These are phyloP conservation scores for Calvadosia cruxmelitensis DNA, from an alignment of 30 jellyfish, hydroid and myxozoan species.

Conservation along the genomic window DNA sequence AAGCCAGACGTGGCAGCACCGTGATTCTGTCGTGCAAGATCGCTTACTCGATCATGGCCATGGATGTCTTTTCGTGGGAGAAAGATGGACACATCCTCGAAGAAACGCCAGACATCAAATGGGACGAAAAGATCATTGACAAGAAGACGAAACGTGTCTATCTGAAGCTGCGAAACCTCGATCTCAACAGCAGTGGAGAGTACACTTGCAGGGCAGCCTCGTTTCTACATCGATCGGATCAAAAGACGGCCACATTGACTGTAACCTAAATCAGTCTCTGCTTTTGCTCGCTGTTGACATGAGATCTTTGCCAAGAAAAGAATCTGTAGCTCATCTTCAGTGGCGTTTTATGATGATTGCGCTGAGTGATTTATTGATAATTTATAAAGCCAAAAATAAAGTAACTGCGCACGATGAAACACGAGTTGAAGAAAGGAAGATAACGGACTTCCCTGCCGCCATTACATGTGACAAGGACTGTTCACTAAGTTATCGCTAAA, in stretches of 20 bases:
- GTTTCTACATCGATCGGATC: not conserved
- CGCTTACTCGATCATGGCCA: constrained; percentile 2
- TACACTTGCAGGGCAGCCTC: not conserved
- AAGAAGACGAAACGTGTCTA: not conserved
- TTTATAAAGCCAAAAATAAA: too few relatives aligned
- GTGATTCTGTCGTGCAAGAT: constrained; percentile 17
- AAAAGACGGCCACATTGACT: not conserved
- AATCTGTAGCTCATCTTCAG: too few relatives aligned
- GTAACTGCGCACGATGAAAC: too few relatives aligned
- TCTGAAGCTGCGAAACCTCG: not conserved
- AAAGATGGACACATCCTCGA: constrained; percentile 24
- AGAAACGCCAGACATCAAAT: constrained; percentile 10
- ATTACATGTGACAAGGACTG: too few relatives aligned
- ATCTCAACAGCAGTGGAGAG: not conserved
- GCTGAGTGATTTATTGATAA: too few relatives aligned
- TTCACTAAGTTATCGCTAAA: too few relatives aligned
- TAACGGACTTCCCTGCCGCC: too few relatives aligned
- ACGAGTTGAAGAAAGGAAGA: too few relatives aligned
- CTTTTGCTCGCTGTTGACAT: too few relatives aligned
- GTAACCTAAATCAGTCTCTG: too few relatives aligned
- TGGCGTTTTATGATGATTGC: too few relatives aligned
- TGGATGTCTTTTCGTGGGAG: constrained; percentile 12
- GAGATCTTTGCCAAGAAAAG: too few relatives aligned
- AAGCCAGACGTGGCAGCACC: constrained; percentile 12
- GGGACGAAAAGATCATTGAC: constrained; percentile 6